Percentiles rank a stretch among this genome's conserved stretches.
Evolutionary conservation across 2,113 vertebrate species (phyloP).

Genomic region (Otolemur garnettii): DNA sequence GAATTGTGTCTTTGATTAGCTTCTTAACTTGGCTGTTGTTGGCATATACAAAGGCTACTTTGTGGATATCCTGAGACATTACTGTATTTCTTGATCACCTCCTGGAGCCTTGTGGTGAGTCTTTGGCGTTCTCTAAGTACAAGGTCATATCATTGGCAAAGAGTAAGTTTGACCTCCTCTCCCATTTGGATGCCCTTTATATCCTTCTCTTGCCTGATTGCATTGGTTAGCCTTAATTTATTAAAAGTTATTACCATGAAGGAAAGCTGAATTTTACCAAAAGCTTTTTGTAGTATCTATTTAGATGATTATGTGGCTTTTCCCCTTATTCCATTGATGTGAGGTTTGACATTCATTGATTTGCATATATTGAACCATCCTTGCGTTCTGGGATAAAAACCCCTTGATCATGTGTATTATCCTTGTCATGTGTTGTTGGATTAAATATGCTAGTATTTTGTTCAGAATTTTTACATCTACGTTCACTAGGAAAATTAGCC

Average conservation of each 20-base stretch:
- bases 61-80: neutral
- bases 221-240: neutral
- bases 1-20: no score
- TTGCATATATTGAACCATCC: neutral
- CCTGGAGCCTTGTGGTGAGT: neutral
- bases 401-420: neutral
- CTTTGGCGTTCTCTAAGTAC: neutral
- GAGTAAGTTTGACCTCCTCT: neutral
- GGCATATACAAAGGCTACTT: neutral
- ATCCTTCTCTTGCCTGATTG: neutral
- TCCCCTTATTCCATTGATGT: no score
- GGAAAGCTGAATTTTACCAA: no score
- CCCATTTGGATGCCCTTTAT: neutral
- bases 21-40: neutral
- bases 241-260: no score
- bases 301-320: no score
- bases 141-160: neutral
- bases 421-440: neutral
- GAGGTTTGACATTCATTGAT: no score
- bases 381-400: neutral
- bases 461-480: neutral
- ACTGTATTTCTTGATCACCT: no score
- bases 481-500: conserved; percentile 18
- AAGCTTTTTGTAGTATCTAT: no score
- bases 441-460: conserved; percentile 30